A percentile compares a stretch with the other conserved stretches of the same genome.
These are phyloP conservation scores for Eupithecia pulchellata DNA, from an alignment of 2,888 invertebrate genomes.

Conservation along the genomic window DNA sequence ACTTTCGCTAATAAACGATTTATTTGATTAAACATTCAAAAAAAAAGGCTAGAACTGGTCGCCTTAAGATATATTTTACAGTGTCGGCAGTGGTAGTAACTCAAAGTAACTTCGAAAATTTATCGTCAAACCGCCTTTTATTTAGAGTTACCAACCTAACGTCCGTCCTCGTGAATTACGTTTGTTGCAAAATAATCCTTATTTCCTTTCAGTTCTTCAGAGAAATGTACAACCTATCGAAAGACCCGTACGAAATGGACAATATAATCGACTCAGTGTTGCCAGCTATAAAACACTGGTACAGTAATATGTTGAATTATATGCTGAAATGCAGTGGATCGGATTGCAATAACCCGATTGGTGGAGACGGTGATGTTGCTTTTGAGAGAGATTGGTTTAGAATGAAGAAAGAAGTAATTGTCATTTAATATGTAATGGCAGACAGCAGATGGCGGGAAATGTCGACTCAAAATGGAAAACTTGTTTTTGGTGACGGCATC, in stretches of 20 bases:
- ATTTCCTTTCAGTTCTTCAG: conserved; percentile 86
- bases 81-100: neutral
- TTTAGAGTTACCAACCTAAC: too few species aligned
- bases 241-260: conserved; percentile 89
- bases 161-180: neutral
- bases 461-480: too few species aligned
- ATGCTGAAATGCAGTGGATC: conserved; percentile 78
- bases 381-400: conserved; percentile 15
- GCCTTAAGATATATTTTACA: neutral
- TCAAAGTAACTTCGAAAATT: neutral
- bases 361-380: conserved; percentile 18
- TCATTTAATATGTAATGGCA: conserved; percentile 11
- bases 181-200: neutral
- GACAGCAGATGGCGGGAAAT: neutral
- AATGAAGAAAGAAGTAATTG: conserved; percentile 32
- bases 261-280: conserved; percentile 85
- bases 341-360: conserved; percentile 59
- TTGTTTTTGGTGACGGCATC: too few species aligned
- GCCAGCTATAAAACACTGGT: conserved; percentile 83
- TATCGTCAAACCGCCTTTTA: neutral
- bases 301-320: conserved; percentile 79
- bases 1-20: too few species aligned
- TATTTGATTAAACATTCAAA: too few species aligned
- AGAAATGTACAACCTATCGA: conserved; percentile 90
- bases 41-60: neutral